These are phyloP conservation scores for Drosophila setifemur DNA, from an alignment of 1,140 invertebrate genomes.

Conservation along the genomic window DNA sequence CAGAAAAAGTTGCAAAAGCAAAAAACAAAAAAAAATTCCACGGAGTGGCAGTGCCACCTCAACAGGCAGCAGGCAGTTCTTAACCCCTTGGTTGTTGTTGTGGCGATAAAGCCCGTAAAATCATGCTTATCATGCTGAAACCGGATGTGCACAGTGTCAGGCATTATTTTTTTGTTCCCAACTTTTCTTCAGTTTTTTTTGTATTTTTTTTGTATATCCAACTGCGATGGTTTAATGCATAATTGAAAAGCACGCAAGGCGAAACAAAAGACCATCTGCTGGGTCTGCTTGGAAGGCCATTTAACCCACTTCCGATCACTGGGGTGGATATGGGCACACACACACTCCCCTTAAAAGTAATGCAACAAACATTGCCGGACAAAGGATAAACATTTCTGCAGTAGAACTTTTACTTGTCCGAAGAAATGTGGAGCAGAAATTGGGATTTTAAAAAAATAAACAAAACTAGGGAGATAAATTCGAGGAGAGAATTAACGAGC, in stretches of 20 bases:
- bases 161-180: too few species aligned
- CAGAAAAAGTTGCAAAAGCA: constrained; percentile 6
- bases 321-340: neutral
- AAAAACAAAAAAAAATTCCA: constrained; percentile 1
- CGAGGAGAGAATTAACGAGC: too few species aligned
- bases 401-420: neutral
- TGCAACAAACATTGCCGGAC: neutral
- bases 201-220: too few species aligned
- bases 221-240: constrained; percentile 72
- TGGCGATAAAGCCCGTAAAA: constrained; percentile 71
- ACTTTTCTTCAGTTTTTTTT: too few species aligned
- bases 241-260: constrained; percentile 78
- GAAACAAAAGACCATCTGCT: constrained; percentile 50
- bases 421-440: neutral
- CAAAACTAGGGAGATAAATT: too few species aligned
- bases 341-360: neutral
- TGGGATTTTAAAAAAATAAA: too few species aligned
- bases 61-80: constrained; percentile 2
- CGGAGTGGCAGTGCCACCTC: constrained; percentile 34
- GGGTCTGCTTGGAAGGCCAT: constrained; percentile 12
- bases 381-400: constrained; percentile 13
- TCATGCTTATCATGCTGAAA: constrained; percentile 72
- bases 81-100: constrained; percentile 14
- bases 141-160: constrained; percentile 77
- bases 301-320: constrained; percentile 31